These are phyloP conservation scores for Plecotus auritus DNA, from an alignment of 2,113 vertebrate genomes.

Conservation along the genomic window DNA sequence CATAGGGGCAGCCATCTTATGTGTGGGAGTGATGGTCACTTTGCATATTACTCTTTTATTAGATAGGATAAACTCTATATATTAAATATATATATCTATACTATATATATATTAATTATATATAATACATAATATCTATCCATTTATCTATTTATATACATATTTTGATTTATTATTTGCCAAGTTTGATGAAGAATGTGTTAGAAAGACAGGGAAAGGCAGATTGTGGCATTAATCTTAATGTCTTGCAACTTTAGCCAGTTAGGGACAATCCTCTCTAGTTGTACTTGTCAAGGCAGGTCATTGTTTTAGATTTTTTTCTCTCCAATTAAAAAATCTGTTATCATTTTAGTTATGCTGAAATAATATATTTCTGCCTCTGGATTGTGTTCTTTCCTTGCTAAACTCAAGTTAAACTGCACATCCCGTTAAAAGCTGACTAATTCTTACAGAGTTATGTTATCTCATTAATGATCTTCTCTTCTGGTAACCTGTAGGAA, in stretches of 20 bases:
- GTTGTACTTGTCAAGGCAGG: not conserved
- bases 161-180: not conserved
- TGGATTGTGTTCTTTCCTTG: not conserved
- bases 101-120: not conserved
- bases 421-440: not conserved
- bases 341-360: not conserved
- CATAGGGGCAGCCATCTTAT: no score
- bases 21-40: no score
- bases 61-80: not conserved
- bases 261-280: not conserved
- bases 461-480: not conserved
- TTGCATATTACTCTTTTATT: no score
- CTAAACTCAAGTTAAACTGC: not conserved
- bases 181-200: not conserved
- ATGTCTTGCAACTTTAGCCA: not conserved
- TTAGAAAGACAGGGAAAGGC: not conserved
- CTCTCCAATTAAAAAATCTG: not conserved
- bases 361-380: not conserved
- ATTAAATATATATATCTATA: not conserved
- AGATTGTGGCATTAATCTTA: not conserved
- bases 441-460: not conserved
- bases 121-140: not conserved
- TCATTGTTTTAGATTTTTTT: not conserved
- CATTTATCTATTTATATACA: not conserved
- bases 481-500: not conserved